Conservation (phyloP, 2,888 invertebrate genomes). For the Napeogenes inachia region DNA sequence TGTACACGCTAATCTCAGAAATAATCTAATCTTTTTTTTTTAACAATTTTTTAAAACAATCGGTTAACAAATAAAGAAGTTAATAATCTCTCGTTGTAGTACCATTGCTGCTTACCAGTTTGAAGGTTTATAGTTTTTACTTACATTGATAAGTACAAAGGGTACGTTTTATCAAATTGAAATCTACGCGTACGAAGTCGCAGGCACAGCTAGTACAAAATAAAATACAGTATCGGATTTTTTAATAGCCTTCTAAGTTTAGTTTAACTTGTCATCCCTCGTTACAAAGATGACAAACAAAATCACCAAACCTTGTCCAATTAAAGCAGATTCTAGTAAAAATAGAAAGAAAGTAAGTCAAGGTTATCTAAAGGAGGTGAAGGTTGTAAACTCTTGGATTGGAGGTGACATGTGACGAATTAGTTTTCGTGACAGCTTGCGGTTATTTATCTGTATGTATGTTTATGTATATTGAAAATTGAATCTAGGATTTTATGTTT, state of each 20-base stretch:
- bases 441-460: too few species aligned
- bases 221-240: background rate
- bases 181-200: too few species aligned
- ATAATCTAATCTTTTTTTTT: too few species aligned
- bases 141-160: too few species aligned
- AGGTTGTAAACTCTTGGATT: constrained; percentile 18
- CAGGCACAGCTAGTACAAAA: background rate
- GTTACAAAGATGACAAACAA: constrained; percentile 1
- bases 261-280: constrained; percentile 1
- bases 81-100: too few species aligned
- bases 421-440: constrained; percentile 23
- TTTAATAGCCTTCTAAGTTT: background rate
- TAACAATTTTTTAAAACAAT: too few species aligned
- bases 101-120: too few species aligned
- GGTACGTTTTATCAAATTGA: too few species aligned
- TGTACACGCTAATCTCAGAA: too few species aligned
- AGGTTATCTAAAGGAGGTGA: constrained; percentile 24
- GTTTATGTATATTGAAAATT: too few species aligned
- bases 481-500: background rate
- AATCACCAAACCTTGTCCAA: constrained; percentile 18
- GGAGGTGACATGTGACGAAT: constrained; percentile 30
- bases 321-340: constrained; percentile 24
- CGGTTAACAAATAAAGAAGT: too few species aligned
- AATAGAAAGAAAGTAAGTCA: constrained; percentile 25
- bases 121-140: too few species aligned